These are phyloP conservation scores for Vireo griseus DNA, from an alignment of 2,797 vertebrate genomes.

Conservation along the genomic window DNA sequence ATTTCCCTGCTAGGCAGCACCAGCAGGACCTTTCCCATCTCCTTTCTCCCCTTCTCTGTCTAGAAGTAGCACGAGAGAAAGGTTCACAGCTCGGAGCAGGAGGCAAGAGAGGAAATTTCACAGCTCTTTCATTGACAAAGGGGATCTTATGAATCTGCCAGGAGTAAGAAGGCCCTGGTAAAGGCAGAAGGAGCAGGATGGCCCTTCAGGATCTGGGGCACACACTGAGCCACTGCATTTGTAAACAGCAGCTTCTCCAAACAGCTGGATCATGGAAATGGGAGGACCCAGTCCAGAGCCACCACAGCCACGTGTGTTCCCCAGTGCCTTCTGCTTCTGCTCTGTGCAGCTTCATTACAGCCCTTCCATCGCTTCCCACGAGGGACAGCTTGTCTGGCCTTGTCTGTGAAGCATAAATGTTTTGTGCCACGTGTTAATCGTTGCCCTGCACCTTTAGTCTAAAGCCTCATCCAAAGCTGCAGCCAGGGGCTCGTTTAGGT, in stretches of 20 bases:
- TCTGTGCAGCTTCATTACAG: rapidly evolving
- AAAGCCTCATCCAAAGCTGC: conserved; percentile 48
- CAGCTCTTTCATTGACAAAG: neutral
- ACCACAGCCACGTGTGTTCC: neutral
- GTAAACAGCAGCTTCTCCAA: neutral
- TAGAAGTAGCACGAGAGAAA: neutral
- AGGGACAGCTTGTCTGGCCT: neutral
- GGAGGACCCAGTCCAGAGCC: neutral
- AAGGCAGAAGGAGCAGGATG: neutral
- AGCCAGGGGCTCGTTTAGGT: conserved; percentile 60
- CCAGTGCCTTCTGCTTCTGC: rapidly evolving
- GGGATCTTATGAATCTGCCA: neutral
- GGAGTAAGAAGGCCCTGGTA: neutral
- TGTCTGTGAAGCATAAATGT: conserved; percentile 13
- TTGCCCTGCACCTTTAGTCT: conserved; percentile 64
- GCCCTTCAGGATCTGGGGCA: neutral
- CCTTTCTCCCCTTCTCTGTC: neutral
- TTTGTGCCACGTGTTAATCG: conserved; percentile 17
- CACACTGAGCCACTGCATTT: rapidly evolving
- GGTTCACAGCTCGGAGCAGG: neutral
- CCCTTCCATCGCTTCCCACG: neutral
- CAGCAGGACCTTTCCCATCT: neutral
- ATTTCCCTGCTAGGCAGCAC: neutral
- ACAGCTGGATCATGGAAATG: neutral
- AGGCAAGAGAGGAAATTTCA: neutral